A percentile compares a stretch with the other conserved stretches of the same genome.
phyloP scores from a whole-genome alignment of 2,797 vertebrate genomes.

The Enteromius anoplus region DNA sequence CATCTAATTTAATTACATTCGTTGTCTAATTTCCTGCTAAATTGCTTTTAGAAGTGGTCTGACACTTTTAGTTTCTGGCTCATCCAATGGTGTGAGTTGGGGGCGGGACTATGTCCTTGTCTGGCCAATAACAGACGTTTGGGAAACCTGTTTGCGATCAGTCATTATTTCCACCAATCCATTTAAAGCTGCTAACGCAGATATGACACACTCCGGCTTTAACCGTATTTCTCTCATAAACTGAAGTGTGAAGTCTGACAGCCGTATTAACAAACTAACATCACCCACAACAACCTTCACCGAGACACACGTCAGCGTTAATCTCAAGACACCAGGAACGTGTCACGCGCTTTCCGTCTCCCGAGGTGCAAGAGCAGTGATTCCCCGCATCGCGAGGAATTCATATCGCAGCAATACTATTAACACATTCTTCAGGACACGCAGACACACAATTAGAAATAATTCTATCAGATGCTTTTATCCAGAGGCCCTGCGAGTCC shows the following conservation, averaged over 20 bases:
- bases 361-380: background rate
- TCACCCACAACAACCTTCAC: slow-evolving; percentile 9
- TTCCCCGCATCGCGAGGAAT: slow-evolving; percentile 4
- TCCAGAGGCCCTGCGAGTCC: background rate
- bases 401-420: slow-evolving; percentile 6
- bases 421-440: slow-evolving; percentile 29
- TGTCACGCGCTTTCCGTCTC: background rate
- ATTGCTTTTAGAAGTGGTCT: background rate
- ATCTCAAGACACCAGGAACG: background rate
- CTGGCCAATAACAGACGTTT: background rate
- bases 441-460: slow-evolving; percentile 39
- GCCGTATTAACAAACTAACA: background rate
- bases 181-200: background rate
- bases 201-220: background rate
- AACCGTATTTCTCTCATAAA: background rate
- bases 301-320: background rate
- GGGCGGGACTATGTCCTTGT: background rate
- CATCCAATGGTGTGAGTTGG: background rate
- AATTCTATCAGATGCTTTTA: slow-evolving; percentile 39
- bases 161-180: background rate
- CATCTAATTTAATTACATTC: background rate
- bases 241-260: background rate
- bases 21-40: background rate
- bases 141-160: background rate
- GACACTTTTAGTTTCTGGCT: background rate